These are phyloP conservation scores for Gymnocheta viridis DNA, from an alignment of 2,888 invertebrate genomes.

Conservation along the genomic window DNA sequence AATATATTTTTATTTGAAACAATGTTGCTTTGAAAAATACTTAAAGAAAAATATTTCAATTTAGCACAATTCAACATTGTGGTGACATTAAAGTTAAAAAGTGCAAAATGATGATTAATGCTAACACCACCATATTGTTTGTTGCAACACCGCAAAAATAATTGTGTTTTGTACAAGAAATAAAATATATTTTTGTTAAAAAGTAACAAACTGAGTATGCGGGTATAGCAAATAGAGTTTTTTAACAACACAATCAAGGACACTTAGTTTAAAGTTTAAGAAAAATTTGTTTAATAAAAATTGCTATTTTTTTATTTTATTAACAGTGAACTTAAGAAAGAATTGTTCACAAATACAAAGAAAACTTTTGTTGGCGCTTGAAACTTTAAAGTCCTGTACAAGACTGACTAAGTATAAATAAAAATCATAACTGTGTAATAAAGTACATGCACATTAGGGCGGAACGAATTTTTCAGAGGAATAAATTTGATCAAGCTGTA, in stretches of 20 bases:
- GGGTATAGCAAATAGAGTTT: not conserved
- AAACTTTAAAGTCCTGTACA: slow-evolving; percentile 28
- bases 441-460: not conserved
- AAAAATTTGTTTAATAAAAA: slow-evolving; percentile 33
- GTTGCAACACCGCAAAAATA: not conserved
- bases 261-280: slow-evolving; percentile 16
- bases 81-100: slow-evolving; percentile 56
- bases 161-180: not conserved
- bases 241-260: slow-evolving; percentile 53
- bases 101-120: slow-evolving; percentile 60
- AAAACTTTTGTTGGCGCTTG: not conserved
- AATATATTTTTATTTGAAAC: slow-evolving; percentile 9
- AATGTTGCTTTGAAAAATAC: not conserved
- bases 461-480: not conserved
- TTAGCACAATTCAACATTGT: slow-evolving; percentile 40
- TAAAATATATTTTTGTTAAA: not conserved
- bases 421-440: slow-evolving; percentile 19
- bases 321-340: slow-evolving; percentile 60
- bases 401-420: slow-evolving; percentile 29
- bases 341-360: not conserved
- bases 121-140: not conserved
- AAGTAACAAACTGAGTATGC: not conserved
- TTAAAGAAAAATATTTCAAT: slow-evolving; percentile 8
- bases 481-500: too few species aligned
- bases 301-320: slow-evolving; percentile 7